Evolutionary conservation across 2,797 vertebrate genomes (phyloP), one percentile per base, ranked within the genome.

Genomic region (Anolis apletophallus): DNA sequence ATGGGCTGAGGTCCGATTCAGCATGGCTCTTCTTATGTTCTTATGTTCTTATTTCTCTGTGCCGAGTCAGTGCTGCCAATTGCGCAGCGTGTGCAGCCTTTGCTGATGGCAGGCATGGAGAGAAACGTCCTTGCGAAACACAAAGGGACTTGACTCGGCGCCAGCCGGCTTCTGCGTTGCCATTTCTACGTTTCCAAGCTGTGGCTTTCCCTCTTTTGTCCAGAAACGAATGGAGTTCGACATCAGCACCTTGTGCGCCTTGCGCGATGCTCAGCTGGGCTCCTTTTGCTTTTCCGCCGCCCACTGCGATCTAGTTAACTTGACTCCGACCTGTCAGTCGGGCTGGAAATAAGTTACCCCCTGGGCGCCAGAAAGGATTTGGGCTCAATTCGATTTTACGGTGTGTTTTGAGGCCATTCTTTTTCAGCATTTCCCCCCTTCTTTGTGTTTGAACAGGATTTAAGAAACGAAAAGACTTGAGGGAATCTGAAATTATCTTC

Each of bases 91-190:
- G 1, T 78, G 3, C 92, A 80, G 13, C 64, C 88, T 72, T 85
- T 90, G 93, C 88, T 89, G 87, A 88, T 52, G 17, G 34, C 59
- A 52, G 57, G 10, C 2, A 71, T 13, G 46, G 59, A 67, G 16
- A 7, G 21, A 32, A 89, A 46, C 87, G 82, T 85, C 71, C 90
- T 85, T 88, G 73, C 23, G 46, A 26, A 73, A n/a, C 40, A 14
- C 61, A 87, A 89, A 92, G 85, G 52, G 76, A 86, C 88, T 86
- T 91, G 91, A 92, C 81, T 78, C 89, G 78, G 85, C 91, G 91
- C 93, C 91, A 94, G 26, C 55, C 81, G 46, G 91, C 88, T 92
- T 91, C 61, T 87, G 90, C 85, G 88, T 87, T 94, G 17, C 40
- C 19, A 32, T 14, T 21, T 52, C 91, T 93, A 93, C 91, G 91